Conservation (phyloP, 2,888 invertebrate species). For the Dynastes hyllus region DNA sequence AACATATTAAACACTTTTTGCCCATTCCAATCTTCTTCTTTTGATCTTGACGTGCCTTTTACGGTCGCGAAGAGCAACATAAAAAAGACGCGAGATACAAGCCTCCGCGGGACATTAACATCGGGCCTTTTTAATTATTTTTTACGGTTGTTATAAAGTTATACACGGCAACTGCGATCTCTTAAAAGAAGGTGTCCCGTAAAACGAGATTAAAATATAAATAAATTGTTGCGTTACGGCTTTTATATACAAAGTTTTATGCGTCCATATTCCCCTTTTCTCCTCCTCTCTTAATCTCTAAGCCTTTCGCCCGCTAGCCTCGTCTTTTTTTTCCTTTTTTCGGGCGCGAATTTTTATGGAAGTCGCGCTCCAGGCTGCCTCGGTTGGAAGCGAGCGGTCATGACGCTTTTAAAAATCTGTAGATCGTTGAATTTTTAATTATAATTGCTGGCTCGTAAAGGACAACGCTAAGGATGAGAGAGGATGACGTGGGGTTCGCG, state of each 20-base stretch:
- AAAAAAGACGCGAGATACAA: constrained; percentile 18
- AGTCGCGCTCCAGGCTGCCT: not conserved
- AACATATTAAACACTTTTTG: too few species aligned
- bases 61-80: not conserved
- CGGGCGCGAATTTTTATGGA: constrained; percentile 1
- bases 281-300: not conserved
- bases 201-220: constrained; percentile 39
- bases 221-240: constrained; percentile 30
- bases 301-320: not conserved
- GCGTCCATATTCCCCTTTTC: not conserved
- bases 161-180: constrained; percentile 10
- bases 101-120: constrained; percentile 3
- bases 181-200: constrained; percentile 29
- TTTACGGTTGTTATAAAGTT: constrained; percentile 34
- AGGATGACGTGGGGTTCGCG: not conserved
- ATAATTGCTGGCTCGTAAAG: constrained; percentile 11
- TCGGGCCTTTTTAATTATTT: constrained; percentile 29
- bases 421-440: constrained; percentile 20
- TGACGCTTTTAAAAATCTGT: constrained; percentile 1
- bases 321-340: not conserved
- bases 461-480: not conserved
- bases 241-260: constrained; percentile 28
- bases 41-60: not conserved
- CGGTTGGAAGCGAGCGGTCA: not conserved
- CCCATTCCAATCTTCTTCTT: too few species aligned